Base-by-base conservation (phyloP, 92 coral and sea anemone species). In the Phymanthus crucifer region DNA sequence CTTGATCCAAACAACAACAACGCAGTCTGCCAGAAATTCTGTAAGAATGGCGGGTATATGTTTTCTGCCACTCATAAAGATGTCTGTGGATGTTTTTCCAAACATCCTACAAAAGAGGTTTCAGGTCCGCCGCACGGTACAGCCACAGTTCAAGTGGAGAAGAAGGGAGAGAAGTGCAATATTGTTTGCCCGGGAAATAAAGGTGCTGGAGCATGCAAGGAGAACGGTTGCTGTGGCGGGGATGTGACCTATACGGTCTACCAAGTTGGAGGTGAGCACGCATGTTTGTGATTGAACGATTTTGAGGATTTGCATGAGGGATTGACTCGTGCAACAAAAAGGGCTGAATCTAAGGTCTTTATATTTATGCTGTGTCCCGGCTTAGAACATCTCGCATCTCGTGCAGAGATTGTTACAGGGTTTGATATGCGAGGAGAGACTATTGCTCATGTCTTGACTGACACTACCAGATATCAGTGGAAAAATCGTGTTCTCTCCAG, bases 1-100 rank as follows among this genome's bases (percentile, higher is more conserved):
- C 26, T 70, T n/a, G 21, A 34, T 35, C 17, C 1, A 4, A 36
- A 33, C 38, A 70, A 70, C 27, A 17, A 70, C 45, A 70, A 70
- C 50, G 46, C 1, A 2, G 19, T 32, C 14, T 70, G 74, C 46
- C 46, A 32, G 26, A 5, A 70, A 27, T 70, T 70, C 21, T 70
- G 74, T 70, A 36, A 33, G 16, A 40, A 70, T 70, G 21, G 8
- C 2, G 74, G 74, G 24, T 18, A 70, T 48, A 70, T 70, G 74
- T 70, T 70, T 26, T 70, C 74, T 3, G 74, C 46, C 16, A 70
- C 74, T 19, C 74, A 70, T 27, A 35, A 35, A 14, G 74, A 70
- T 7, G 3, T 36, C 8, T 70, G 74, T 70, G 74, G 74, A 35
- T 70, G 74, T 70, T 70, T 32, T 17, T 32, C 40, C 23, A 70